Evolutionary conservation across 2,113 vertebrate genomes (phyloP).

Genomic region (Corapipo altera): DNA sequence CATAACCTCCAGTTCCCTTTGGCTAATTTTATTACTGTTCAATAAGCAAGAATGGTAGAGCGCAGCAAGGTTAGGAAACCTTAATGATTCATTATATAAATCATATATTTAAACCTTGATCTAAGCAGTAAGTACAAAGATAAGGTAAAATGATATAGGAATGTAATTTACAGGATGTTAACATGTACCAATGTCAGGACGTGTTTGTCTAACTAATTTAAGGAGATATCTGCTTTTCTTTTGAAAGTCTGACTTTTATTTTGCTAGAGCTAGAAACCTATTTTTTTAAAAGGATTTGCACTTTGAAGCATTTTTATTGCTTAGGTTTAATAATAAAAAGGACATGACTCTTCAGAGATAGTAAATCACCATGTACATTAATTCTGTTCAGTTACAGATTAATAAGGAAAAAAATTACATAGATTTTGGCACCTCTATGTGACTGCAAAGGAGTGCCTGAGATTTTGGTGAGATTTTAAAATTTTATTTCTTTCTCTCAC

Average conservation of each 20-base stretch:
- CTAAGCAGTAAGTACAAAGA: not conserved
- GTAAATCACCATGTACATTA: not conserved
- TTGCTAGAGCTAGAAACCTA: not conserved
- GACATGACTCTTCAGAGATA: not conserved
- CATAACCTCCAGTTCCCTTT: not conserved
- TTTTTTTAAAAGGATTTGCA: not conserved
- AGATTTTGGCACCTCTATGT: not conserved
- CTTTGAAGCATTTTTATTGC: not conserved
- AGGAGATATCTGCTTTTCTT: slow-evolving; percentile 37
- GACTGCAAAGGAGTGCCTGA: not conserved
- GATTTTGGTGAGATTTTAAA: not conserved
- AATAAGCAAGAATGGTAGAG: slow-evolving; percentile 44
- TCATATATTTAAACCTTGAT: slow-evolving; percentile 18
- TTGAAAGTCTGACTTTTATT: slow-evolving; percentile 25
- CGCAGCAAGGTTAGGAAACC: slow-evolving; percentile 28
- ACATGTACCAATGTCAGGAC: not conserved
- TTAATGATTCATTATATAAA: slow-evolving; percentile 11
- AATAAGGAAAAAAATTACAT: not conserved
- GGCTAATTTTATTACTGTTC: slow-evolving; percentile 53
- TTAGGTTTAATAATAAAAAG: slow-evolving; percentile 39
- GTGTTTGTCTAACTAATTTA: not conserved
- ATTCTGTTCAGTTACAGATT: not conserved
- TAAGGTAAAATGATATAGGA: not conserved
- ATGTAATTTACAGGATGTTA: not conserved
- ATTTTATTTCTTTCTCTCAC: not conserved